Evolutionary conservation across 2,797 vertebrate genomes (phyloP), one percentile per base, ranked within the genome.

Genomic region (Sebastolobus altivelis): DNA sequence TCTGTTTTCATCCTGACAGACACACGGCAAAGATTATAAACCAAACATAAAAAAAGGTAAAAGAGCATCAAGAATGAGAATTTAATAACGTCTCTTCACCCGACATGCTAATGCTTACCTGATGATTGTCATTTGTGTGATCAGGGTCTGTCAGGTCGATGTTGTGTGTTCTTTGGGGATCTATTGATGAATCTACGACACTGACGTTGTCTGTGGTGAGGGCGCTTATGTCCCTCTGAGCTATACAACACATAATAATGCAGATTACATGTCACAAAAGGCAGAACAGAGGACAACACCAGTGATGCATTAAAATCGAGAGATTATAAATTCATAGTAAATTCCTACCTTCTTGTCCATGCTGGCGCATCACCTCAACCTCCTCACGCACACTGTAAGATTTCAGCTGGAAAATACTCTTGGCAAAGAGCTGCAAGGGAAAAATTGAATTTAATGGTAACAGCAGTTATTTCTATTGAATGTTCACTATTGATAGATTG

Each of bases 391-490:
- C 74, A 55, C 25, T 18, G 29, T 11, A 16, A 66, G 5, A 5
- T 73, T 87, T 85, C 22, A 43, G 13, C 72, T 61, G 46, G 86
- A 89, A 82, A 77, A 85, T 14, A 80, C 27, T 87, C 54, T 60
- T 79, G 29, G 71, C 65, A 81, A 93, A 95, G 8, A 94, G 66
- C 94, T 95, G 82, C 35, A 67, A 80, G 71, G 52, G 54, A 9
- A 85, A 73, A 67, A 82, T 20, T 1, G 38, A 35, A 56, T 6
- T 43, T 25, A 18, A 72, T 1, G 46, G 33, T 37, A 7, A 43
- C 10, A 56, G n/a, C 0, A 43, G 9, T 38, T 1, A 79, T 22
- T 59, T 61, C 3, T 29, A 59, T 29, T 8, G 8, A 54, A 25
- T 6, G 29, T n/a, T 76, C 1, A n/a, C 11, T 40, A 16, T 2